These are phyloP conservation scores for Drosophila trichaetosa DNA, from an alignment of 2,888 invertebrate species.

Conservation along the genomic window DNA sequence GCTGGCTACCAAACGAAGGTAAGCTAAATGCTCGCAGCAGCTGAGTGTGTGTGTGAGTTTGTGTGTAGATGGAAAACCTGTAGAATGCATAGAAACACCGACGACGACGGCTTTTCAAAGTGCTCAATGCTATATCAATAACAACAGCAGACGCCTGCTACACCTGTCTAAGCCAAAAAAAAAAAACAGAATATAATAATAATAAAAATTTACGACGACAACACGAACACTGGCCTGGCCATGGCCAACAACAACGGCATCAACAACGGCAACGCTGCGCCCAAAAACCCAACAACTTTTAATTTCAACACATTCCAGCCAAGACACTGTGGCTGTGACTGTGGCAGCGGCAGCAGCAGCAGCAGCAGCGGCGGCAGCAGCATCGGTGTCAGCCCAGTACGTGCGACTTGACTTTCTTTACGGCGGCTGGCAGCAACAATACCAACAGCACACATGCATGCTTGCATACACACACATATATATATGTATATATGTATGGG, in stretches of 20 bases:
- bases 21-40: constrained; percentile 59
- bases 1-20: constrained; percentile 27
- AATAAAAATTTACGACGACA: constrained; percentile 42
- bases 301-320: constrained; percentile 80
- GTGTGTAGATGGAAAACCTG: constrained; percentile 68
- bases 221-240: constrained; percentile 51
- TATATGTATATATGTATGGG: background rate
- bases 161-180: constrained; percentile 70
- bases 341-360: constrained; percentile 25
- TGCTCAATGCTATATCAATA: constrained; percentile 77
- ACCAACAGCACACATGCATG: constrained; percentile 17
- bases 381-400: constrained; percentile 48
- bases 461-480: constrained; percentile 5
- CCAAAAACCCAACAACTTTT: constrained; percentile 79
- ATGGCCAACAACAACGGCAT: constrained; percentile 58
- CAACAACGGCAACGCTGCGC: constrained; percentile 59
- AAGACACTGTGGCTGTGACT: constrained; percentile 27
- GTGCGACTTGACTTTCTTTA: constrained; percentile 77
- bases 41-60: constrained; percentile 12
- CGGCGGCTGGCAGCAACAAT: constrained; percentile 50
- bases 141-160: constrained; percentile 59
- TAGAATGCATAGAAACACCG: constrained; percentile 65
- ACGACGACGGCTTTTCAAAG: constrained; percentile 73
- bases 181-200: background rate
- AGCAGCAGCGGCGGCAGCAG: constrained; percentile 22